Percentiles rank a stretch among this genome's conserved stretches.
These are phyloP conservation scores for Cydia splendana DNA, from an alignment of 1,140 invertebrate species.

Conservation along the genomic window DNA sequence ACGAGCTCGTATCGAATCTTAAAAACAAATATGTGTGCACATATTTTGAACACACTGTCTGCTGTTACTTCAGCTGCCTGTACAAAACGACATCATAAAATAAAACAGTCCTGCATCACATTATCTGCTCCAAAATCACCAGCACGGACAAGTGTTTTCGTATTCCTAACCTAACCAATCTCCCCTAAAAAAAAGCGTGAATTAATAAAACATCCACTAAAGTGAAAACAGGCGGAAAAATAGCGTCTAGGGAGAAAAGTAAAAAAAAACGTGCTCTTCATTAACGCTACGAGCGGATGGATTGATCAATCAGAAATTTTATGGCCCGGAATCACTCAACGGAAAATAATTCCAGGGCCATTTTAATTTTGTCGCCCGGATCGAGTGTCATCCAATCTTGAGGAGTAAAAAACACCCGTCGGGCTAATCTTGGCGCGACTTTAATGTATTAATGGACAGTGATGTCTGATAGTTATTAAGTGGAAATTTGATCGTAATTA, in stretches of 20 bases:
- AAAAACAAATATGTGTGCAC: too few relatives aligned
- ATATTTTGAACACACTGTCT: too few relatives aligned
- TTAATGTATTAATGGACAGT: conserved; percentile 10
- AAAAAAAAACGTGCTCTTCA: conserved; percentile 68
- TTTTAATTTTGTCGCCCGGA: conserved; percentile 77
- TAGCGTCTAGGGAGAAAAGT: conserved; percentile 59
- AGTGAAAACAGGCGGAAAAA: conserved; percentile 73
- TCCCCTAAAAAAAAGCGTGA: conserved; percentile 33
- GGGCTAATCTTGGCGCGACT: conserved; percentile 15
- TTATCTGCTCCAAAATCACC: background rate
- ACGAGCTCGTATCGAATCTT: too few relatives aligned
- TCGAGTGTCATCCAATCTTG: conserved; percentile 78
- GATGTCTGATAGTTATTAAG: background rate
- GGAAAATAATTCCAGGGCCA: conserved; percentile 75
- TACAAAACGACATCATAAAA: too few relatives aligned
- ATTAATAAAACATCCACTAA: conserved; percentile 73
- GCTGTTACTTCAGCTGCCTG: too few relatives aligned
- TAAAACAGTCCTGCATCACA: too few relatives aligned
- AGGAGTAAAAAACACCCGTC: conserved; percentile 62
- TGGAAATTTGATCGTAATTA: conserved; percentile 8
- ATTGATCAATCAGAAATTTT: conserved; percentile 80
- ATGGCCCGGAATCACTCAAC: conserved; percentile 77
- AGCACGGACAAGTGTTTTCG: background rate
- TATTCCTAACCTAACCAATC: background rate
- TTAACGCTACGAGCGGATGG: conserved; percentile 72